phyloP scores from a whole-genome alignment of 2,888 invertebrate genomes.

The Lasioglossum leucozonium region DNA sequence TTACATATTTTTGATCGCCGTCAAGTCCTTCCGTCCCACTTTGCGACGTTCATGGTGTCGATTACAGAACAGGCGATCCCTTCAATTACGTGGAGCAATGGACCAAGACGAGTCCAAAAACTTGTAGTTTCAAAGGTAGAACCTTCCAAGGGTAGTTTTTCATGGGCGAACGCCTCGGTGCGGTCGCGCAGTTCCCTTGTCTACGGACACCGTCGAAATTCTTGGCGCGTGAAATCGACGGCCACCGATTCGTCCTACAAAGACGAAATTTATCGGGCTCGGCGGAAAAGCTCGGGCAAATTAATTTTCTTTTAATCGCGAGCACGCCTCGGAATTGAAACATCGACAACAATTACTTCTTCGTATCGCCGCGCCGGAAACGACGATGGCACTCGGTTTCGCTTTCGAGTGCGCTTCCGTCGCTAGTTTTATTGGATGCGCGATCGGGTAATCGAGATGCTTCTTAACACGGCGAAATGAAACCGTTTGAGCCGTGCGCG shows the following conservation, averaged over 20 bases:
- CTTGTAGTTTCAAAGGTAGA: neutral
- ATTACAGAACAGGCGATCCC: neutral
- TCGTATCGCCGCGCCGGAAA: neutral
- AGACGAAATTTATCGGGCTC: neutral
- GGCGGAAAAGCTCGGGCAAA: neutral
- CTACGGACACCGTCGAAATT: neutral
- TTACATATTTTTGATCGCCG: no score
- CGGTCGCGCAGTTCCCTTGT: neutral
- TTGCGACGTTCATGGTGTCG: neutral
- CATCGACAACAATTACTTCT: neutral
- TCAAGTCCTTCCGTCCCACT: no score
- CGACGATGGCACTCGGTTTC: neutral
- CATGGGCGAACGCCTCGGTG: neutral
- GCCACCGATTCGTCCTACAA: neutral
- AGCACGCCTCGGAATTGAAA: neutral
- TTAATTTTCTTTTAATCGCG: slow-evolving; percentile 4
- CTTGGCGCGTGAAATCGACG: neutral
- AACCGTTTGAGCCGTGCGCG: slow-evolving; percentile 20
- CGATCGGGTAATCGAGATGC: slow-evolving; percentile 37
- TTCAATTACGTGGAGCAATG: neutral
- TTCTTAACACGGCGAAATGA: neutral
- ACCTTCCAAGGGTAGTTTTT: neutral
- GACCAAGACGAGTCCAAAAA: neutral
- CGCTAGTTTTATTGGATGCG: slow-evolving; percentile 40
- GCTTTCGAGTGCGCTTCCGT: slow-evolving; percentile 28